Conservation (phyloP, 53 echinoderm and acorn worm species). For the Luidia sarsii region DNA sequence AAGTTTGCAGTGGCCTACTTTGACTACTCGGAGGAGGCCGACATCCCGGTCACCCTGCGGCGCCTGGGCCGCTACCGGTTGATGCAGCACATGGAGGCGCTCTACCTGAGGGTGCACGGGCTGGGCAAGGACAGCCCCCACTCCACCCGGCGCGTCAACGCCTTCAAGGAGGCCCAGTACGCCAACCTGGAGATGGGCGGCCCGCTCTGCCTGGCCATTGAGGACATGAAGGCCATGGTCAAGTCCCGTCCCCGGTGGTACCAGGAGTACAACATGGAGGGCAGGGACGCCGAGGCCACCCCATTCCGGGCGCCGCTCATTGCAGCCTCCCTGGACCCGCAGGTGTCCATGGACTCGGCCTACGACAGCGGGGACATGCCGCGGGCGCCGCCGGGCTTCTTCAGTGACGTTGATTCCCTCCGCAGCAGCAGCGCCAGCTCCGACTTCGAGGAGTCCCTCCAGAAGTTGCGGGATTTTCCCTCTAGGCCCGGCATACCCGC, state of each 20-base stretch:
- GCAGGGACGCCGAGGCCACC: not conserved
- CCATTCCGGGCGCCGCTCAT: not conserved
- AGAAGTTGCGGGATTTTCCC: not conserved
- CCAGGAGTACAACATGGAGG: not conserved
- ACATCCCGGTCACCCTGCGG: constrained; percentile 27
- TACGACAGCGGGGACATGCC: not conserved
- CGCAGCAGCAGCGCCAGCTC: not conserved
- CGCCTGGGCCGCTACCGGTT: constrained; percentile 23
- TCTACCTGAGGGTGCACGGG: constrained; percentile 39
- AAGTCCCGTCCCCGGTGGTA: constrained; percentile 25
- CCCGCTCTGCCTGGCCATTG: constrained; percentile 28
- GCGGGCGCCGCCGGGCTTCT: not conserved
- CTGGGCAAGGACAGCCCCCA: constrained; percentile 4
- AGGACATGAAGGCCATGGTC: constrained; percentile 35
- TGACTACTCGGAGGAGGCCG: constrained; percentile 34
- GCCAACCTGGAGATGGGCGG: constrained; percentile 18
- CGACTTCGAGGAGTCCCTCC: not conserved
- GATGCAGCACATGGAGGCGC: constrained; percentile 3
- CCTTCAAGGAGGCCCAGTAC: not conserved
- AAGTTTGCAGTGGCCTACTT: constrained; percentile 45
- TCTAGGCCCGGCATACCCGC: not conserved
- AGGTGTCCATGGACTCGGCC: constrained; percentile 10
- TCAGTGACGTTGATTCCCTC: not conserved
- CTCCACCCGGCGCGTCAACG: not conserved
- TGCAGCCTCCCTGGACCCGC: not conserved